A percentile compares a stretch with the other conserved stretches of the same genome.
phyloP scores from a whole-genome alignment of 2,797 vertebrate genomes.

The Parambassis ranga region DNA sequence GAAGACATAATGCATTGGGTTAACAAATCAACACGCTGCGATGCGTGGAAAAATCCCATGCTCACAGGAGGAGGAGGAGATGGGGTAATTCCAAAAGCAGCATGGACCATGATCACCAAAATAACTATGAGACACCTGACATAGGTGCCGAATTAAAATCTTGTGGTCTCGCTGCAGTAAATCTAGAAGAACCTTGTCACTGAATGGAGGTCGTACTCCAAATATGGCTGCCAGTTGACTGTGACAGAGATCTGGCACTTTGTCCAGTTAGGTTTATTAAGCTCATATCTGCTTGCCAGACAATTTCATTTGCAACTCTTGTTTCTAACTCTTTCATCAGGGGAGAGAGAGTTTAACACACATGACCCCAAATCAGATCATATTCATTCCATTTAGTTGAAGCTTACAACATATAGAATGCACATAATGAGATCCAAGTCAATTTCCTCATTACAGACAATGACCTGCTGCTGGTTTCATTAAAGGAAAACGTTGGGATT shows the following conservation, averaged over 20 bases:
- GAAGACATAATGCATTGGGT: background rate
- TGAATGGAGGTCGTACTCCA: background rate
- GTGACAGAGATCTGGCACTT: constrained; percentile 13
- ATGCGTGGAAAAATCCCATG: background rate
- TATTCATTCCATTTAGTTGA: background rate
- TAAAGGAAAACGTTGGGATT: constrained; percentile 49
- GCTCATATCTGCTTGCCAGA: constrained; percentile 11
- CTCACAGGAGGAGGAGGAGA: too few relatives aligned
- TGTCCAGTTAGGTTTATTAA: background rate
- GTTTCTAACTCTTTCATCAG: background rate
- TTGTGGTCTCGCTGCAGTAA: too few relatives aligned
- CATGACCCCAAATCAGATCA: constrained; percentile 5
- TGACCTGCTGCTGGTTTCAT: constrained; percentile 60
- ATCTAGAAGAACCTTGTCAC: constrained; percentile 13
- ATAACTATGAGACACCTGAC: too few relatives aligned
- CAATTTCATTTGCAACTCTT: constrained; percentile 6
- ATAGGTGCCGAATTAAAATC: too few relatives aligned
- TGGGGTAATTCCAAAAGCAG: too few relatives aligned
- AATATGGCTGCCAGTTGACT: background rate
- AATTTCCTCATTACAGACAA: constrained; percentile 55
- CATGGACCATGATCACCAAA: too few relatives aligned
- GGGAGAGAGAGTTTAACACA: background rate
- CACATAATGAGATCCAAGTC: constrained; percentile 50
- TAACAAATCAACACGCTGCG: constrained; percentile 10
- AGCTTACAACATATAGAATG: background rate